Conservation (phyloP, 2,888 invertebrate species). For the Barypeithes pellucidus region DNA sequence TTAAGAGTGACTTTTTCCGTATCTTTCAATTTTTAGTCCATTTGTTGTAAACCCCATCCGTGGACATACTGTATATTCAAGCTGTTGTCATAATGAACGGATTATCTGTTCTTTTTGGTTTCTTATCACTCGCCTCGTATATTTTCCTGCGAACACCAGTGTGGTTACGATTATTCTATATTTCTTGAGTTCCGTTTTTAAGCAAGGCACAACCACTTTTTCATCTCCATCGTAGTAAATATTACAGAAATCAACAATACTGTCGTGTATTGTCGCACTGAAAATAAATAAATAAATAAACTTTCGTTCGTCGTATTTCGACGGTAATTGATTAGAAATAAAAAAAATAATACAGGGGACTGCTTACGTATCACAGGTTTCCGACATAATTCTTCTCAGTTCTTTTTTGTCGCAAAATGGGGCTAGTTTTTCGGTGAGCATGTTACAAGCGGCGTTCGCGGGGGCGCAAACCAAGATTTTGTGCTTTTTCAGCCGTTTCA, state of each 20-base stretch:
- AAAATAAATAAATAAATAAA: constrained; percentile 29
- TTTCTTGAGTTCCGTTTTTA: constrained; percentile 70
- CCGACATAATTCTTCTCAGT: constrained; percentile 72
- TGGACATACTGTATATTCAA: no score
- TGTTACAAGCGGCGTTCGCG: constrained; percentile 83
- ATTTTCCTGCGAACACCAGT: constrained; percentile 73
- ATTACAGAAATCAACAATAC: constrained; percentile 62
- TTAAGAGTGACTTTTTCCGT: no score
- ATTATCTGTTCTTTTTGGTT: no score
- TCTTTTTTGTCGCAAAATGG: constrained; percentile 60
- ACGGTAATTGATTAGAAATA: no score
- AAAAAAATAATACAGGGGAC: no score
- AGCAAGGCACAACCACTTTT: constrained; percentile 67
- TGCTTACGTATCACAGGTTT: constrained; percentile 66
- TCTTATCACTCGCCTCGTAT: constrained; percentile 35
- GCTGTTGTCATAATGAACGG: no score
- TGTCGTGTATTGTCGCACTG: constrained; percentile 61
- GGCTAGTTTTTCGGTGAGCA: constrained; percentile 72
- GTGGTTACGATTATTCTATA: constrained; percentile 79
- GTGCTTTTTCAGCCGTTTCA: constrained; percentile 65
- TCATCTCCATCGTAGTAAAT: constrained; percentile 63
- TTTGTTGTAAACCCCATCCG: no score
- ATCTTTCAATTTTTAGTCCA: no score
- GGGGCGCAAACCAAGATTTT: constrained; percentile 79
- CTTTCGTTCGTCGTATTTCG: no score